Base-by-base conservation (phyloP, 2,888 invertebrate genomes). In the Rhyacophila evoluta region DNA sequence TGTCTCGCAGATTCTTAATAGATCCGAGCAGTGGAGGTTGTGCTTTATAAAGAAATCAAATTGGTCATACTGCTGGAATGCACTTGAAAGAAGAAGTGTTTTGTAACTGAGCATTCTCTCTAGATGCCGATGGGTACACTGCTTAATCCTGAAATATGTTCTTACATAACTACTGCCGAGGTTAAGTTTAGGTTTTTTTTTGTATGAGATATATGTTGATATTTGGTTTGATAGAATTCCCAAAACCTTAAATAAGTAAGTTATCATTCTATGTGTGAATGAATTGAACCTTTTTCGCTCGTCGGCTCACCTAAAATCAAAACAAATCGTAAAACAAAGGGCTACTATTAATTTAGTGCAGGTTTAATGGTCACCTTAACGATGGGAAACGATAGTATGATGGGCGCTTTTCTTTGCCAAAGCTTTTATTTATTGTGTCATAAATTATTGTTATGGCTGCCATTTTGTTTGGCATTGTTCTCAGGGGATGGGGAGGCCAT, bases 401-500 rank as follows among this genome's bases (percentile, higher is more conserved):
- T 55, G 55, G 55, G 55, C 19, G 55, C 55, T 55, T 19, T 55
- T 55, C 55, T 55, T 55, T 25, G 55, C 55, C 25, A 55, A 55
- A 55, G 55, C 55, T 55, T 55, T 55, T 55, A 55, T 55, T 55
- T 55, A 55, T 55, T 55, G 19, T 55, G 25, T 55, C 55, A 55
- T 55, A 55, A 55, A 55, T 55, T 55, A 55, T 55, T 55, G 55
- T 55, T 55, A 55, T 55, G 55, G 55, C 15, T 55, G 55, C 55
- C 55, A 55, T 55, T 55, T 55, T 55, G 55, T 55, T 55, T 55
- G 19, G 55, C 55, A 55, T 55, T 55, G 55, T 55, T 55, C 55
- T 55, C 55, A 8, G 55, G 55, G 55, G n/a, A n/a, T n/a, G n/a
- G 29, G 55, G 55, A 12, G 55, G 55, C 55, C 55, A 55, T 55